Evolutionary conservation across 2,797 vertebrate genomes (phyloP), one percentile per base, ranked within the genome.

Genomic region (Antrozous pallidus): DNA sequence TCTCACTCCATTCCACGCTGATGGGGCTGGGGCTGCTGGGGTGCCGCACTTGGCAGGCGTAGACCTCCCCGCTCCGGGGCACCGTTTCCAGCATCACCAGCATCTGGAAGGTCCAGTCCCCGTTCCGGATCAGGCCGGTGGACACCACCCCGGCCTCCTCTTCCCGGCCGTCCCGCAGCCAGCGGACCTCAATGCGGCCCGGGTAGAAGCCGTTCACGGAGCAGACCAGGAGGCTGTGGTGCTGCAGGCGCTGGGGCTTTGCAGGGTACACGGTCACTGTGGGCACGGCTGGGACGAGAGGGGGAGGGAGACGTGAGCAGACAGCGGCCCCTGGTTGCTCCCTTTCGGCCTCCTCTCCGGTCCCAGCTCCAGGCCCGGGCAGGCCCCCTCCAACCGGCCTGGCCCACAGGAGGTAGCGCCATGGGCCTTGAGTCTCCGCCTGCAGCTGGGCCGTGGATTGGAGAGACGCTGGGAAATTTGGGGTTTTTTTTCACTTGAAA

Each of bases 141-240:
- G 80, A 97, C 24, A 96, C 33, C 2, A 78, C 61, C 31, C 93
- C 65, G 0, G 58, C 7, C 9, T 83, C 65, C 28, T 97, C 83
- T 14, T 97, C 73, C 51, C 90, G 45, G 1, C 80, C 51, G 0
- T 97, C 97, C 82, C 85, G 83, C 11, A 96, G 93, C 85, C 71
- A 97, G 14, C 38, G 89, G 77, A 95, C 87, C 45, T 93, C 85
- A 2, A 94, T 77, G 81, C 82, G 6, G 18, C 73, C 90, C 12
- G 86, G 87, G 67, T 81, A 97, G 97, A 97, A 97, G 0, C n/a
- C 88, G 0, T 2, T 90, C 88, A 90, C 91, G 26, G 93, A 92
- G 73, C 84, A 97, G 84, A 96, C 11, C 71, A 97, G 47, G 87
- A 40, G 56, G 56, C 6, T 13, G 56, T 58, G 56, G 56, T 58